Conservation (phyloP, 2,113 vertebrate species). For the Poecile atricapillus region DNA sequence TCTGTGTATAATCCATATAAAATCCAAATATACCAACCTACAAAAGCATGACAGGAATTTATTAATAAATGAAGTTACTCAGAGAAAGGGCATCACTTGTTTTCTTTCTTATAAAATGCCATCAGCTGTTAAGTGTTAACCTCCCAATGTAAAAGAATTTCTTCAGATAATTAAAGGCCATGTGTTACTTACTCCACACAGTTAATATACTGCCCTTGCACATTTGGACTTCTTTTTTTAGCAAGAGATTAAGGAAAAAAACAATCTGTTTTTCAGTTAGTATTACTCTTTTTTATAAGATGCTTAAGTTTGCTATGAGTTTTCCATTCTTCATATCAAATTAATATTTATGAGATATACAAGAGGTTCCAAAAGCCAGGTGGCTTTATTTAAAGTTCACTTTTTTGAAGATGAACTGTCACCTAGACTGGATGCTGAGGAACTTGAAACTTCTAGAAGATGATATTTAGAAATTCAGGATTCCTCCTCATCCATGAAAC, state of each 20-base stretch:
- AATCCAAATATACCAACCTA: not conserved
- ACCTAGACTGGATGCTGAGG: not conserved
- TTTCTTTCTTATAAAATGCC: slow-evolving; percentile 22
- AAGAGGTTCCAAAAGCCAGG: not conserved
- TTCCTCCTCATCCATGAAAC: not conserved
- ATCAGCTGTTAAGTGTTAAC: not conserved
- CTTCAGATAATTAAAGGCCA: not conserved
- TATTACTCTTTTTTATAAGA: not conserved
- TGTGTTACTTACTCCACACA: not conserved
- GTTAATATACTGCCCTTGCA: not conserved
- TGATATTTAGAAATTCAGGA: not conserved
- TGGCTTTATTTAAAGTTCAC: not conserved
- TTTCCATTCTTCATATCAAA: not conserved
- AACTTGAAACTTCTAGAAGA: not conserved
- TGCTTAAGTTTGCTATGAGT: not conserved
- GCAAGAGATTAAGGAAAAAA: not conserved
- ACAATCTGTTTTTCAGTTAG: not conserved
- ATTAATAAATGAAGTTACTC: slow-evolving; percentile 11
- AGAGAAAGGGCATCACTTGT: not conserved
- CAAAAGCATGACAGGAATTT: not conserved
- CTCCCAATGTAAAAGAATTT: not conserved
- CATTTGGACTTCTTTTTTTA: not conserved
- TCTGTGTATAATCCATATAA: not conserved
- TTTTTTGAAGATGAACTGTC: not conserved
- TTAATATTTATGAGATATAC: not conserved